These are phyloP conservation scores for Eristalis tenax DNA, from an alignment of 2,888 invertebrate genomes.

Conservation along the genomic window DNA sequence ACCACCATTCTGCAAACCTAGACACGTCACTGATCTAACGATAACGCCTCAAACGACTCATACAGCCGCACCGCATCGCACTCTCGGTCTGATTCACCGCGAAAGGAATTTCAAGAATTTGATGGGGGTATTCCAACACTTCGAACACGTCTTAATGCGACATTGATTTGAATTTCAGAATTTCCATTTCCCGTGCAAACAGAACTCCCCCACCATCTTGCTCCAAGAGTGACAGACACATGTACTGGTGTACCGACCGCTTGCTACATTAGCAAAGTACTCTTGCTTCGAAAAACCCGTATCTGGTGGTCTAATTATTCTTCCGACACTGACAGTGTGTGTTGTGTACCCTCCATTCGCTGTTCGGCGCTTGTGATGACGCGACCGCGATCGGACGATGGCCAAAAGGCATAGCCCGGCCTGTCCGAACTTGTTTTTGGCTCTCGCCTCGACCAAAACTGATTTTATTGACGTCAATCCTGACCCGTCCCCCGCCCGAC, in stretches of 20 bases:
- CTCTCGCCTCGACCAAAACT: neutral
- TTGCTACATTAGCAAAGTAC: no score
- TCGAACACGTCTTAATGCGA: neutral
- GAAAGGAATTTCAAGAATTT: constrained; percentile 1
- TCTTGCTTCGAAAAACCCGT: neutral
- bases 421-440: constrained; percentile 1
- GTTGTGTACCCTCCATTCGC: neutral
- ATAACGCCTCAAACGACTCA: neutral
- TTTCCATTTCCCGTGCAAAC: neutral
- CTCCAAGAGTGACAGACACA: no score
- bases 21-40: neutral
- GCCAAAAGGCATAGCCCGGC: neutral
- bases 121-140: neutral
- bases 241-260: no score
- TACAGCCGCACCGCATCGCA: neutral
- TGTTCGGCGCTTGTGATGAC: neutral
- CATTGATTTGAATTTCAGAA: neutral
- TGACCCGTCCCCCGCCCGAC: neutral
- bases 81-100: neutral
- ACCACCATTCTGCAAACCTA: neutral
- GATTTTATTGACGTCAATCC: constrained; percentile 20
- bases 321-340: neutral
- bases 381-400: neutral
- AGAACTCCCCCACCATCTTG: no score
- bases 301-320: neutral